These are phyloP conservation scores for Vanessa atalanta DNA, from an alignment of 1,140 invertebrate genomes.

Conservation along the genomic window DNA sequence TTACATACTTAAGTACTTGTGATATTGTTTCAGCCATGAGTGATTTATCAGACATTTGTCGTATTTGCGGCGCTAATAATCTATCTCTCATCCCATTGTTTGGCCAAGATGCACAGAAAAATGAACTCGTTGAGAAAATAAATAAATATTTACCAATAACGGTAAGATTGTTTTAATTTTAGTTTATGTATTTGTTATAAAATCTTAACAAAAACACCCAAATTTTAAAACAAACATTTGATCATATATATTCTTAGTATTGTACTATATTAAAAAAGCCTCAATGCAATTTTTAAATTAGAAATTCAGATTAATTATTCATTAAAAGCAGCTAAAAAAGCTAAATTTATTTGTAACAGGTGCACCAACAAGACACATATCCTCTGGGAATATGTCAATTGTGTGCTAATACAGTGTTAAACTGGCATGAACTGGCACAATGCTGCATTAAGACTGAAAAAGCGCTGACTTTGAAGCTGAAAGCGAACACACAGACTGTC, in stretches of 20 bases:
- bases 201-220: too few relatives aligned
- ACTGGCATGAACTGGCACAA: conserved; percentile 83
- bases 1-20: neutral
- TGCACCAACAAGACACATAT: conserved; percentile 72
- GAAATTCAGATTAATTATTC: too few relatives aligned
- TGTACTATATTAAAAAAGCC: too few relatives aligned
- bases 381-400: conserved; percentile 84
- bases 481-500: neutral
- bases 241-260: too few relatives aligned
- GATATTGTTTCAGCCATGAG: neutral
- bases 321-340: neutral
- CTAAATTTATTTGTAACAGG: conserved; percentile 59
- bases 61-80: conserved; percentile 80
- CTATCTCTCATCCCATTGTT: conserved; percentile 74
- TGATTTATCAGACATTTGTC: conserved; percentile 74
- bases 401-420: conserved; percentile 83
- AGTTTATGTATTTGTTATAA: neutral
- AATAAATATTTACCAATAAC: conserved; percentile 82
- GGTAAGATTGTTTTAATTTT: conserved; percentile 41
- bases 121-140: conserved; percentile 81
- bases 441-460: conserved; percentile 82
- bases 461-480: conserved; percentile 57
- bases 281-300: too few relatives aligned
- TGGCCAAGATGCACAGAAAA: conserved; percentile 10
- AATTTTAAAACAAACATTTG: too few relatives aligned